Percentiles rank a stretch among this genome's conserved stretches.
phyloP scores from a whole-genome alignment of 2,797 vertebrate genomes.

The Sternarchorhynchus goeldii region DNA sequence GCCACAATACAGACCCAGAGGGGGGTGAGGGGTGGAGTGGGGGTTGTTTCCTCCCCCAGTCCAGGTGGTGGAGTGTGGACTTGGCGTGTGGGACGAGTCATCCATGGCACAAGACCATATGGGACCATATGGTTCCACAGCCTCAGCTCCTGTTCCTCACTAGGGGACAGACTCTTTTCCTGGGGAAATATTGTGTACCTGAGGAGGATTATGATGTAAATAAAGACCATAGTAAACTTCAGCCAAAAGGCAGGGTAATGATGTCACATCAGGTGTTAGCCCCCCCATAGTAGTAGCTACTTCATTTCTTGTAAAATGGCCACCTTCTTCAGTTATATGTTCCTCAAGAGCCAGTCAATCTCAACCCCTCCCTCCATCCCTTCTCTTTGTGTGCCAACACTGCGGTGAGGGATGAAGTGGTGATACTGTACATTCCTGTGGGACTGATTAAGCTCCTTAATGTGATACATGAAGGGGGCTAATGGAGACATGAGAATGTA shows the following conservation, averaged over 20 bases:
- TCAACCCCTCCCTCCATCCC: neutral
- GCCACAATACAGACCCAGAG: neutral
- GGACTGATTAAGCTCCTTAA: neutral
- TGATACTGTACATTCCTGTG: slow-evolving; percentile 25
- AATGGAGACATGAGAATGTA: too few relatives aligned
- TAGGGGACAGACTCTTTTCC: neutral
- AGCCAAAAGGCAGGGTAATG: neutral
- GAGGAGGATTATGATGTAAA: neutral
- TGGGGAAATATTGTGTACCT: slow-evolving; percentile 13
- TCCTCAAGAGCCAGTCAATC: neutral
- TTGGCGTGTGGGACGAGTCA: neutral
- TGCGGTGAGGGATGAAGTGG: neutral
- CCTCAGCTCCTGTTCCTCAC: slow-evolving; percentile 17
- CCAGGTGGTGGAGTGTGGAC: neutral
- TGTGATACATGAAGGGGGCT: neutral
- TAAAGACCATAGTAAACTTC: neutral
- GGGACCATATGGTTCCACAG: slow-evolving; percentile 50
- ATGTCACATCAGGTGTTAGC: neutral
- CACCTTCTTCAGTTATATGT: neutral
- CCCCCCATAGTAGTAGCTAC: too few relatives aligned
- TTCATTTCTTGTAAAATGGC: neutral
- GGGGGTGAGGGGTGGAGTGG: neutral
- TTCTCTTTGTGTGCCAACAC: neutral
- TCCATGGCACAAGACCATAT: slow-evolving; percentile 34
- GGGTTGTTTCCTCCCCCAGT: neutral